Evolutionary conservation across 2,797 vertebrate species (phyloP), one percentile per base, ranked within the genome.

Genomic region (Lutjanus argentimaculatus): DNA sequence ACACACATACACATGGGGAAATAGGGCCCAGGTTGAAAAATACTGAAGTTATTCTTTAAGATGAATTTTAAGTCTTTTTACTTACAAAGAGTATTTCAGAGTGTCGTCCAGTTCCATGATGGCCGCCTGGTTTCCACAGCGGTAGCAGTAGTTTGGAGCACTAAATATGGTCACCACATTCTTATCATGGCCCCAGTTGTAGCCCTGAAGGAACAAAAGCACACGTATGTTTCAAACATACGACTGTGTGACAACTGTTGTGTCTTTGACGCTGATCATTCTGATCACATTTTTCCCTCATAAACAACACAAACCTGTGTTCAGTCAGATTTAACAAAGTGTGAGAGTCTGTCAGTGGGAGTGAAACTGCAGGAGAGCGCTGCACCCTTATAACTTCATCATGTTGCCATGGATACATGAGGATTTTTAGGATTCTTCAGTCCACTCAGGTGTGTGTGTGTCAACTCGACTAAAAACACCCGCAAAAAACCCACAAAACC

Each of bases 51-150:
- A n/a, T n/a, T n/a, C n/a, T n/a, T n/a, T n/a, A n/a, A n/a, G n/a
- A n/a, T n/a, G 25, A 30, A 30, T 15, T 40, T n/a, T 5, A 21
- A 3, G 15, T 15, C 0, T 21, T 46, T 6, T 2, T 90, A 97
- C 97, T 98, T 95, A 99, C 98, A 99, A 99, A 89, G 98, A 99
- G 88, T 99, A 99, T 95, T 99, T 98, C 92, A 99, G 97, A 94
- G 98, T 99, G 92, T 99, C 98, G 82, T 99, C 98, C 95, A 99
- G 94, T 93, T 99, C 98, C 98, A 99, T 99, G 92, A 99, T 99
- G 95, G 98, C 97, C 83, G 98, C 98, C 94, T 99, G 98, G 95
- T 99, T 99, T 91, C 98, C 98, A 85, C 98, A 99, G 73, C 98
- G 98, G 57, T 99, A 99, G 85, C 98, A 99, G 94, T 99, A 99